Percentiles rank a stretch among this genome's conserved stretches.
phyloP scores from a whole-genome alignment of 2,888 invertebrate genomes.

The Plagodis dolabraria region DNA sequence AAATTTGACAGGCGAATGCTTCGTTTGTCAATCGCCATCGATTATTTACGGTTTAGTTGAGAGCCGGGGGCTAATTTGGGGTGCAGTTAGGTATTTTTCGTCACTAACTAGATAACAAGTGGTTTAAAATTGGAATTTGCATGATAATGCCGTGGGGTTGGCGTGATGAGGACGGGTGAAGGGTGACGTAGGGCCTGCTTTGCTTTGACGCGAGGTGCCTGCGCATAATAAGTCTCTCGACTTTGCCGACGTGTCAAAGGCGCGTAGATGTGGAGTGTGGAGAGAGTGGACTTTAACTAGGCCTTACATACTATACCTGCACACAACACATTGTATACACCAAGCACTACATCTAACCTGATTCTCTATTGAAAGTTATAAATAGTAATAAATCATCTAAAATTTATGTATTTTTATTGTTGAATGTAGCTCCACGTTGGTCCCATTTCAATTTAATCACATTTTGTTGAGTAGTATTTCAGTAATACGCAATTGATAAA shows the following conservation, averaged over 20 bases:
- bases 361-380: too few species aligned
- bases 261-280: neutral
- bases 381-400: too few species aligned
- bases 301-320: neutral
- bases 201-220: slow-evolving; percentile 26
- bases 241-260: slow-evolving; percentile 1
- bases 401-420: too few species aligned
- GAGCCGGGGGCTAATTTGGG: slow-evolving; percentile 78
- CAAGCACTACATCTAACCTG: too few species aligned
- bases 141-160: slow-evolving; percentile 73
- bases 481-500: too few species aligned
- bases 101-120: slow-evolving; percentile 84
- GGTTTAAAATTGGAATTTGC: slow-evolving; percentile 84
- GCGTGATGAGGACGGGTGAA: slow-evolving; percentile 34
- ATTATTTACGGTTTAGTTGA: slow-evolving; percentile 74
- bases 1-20: slow-evolving; percentile 82
- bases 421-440: too few species aligned
- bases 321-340: too few species aligned
- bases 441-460: too few species aligned
- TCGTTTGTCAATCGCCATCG: slow-evolving; percentile 84
- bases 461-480: too few species aligned
- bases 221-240: slow-evolving; percentile 24
- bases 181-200: slow-evolving; percentile 34
- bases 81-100: slow-evolving; percentile 80
- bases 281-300: neutral